Evolutionary conservation across 2,797 vertebrate genomes (phyloP).

Genomic region (Phrynocephalus vlangalii): DNA sequence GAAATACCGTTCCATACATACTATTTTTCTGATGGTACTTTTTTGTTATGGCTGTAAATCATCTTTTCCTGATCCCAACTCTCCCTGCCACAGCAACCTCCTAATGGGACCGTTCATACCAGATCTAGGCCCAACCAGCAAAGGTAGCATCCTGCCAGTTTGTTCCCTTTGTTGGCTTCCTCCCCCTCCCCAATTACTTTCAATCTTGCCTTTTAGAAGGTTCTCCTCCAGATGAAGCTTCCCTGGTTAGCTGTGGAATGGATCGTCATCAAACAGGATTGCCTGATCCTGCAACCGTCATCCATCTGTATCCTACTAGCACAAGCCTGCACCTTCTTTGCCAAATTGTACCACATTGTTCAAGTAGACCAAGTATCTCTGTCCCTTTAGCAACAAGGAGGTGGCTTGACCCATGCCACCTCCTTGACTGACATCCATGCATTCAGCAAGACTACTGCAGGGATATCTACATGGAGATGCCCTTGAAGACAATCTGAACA

Average conservation of each 20-base stretch:
- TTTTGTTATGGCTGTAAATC: background rate
- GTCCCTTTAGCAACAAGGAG: background rate
- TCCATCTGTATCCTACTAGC: background rate
- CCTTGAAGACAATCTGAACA: background rate
- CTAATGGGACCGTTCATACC: conserved; percentile 20
- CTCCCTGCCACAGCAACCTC: background rate
- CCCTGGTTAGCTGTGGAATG: background rate
- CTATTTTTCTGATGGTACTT: conserved; percentile 11
- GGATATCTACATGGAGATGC: background rate
- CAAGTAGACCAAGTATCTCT: too few relatives aligned
- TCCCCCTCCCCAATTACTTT: background rate
- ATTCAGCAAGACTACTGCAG: background rate
- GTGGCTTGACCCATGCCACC: background rate
- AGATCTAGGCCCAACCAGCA: background rate
- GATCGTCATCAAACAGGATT: background rate
- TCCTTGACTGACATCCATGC: too few relatives aligned
- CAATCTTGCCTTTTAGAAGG: background rate
- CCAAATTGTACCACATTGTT: background rate
- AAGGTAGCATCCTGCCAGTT: background rate
- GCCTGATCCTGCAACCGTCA: background rate
- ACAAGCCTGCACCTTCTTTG: background rate
- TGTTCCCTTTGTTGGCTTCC: background rate
- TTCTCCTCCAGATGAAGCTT: background rate
- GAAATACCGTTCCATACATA: background rate
- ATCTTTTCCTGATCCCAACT: background rate